These are phyloP conservation scores for Calidris pygmaea DNA, from an alignment of 2,113 vertebrate species.

Conservation along the genomic window DNA sequence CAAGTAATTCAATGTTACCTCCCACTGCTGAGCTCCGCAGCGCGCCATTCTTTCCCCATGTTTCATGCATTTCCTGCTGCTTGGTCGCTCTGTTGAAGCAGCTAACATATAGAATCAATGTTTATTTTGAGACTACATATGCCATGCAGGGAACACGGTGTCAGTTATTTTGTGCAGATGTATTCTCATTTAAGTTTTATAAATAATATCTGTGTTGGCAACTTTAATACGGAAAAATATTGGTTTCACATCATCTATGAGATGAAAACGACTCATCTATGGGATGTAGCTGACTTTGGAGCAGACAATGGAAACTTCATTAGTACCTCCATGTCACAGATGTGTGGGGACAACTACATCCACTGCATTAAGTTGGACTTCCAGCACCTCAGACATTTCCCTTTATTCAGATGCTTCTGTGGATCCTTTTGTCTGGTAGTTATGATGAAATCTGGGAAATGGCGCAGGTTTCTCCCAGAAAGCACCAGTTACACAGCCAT, in stretches of 20 bases:
- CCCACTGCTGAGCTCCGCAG: conserved; percentile 36
- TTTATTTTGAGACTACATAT: conserved; percentile 64
- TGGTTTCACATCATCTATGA: fast-evolving
- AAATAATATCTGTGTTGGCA: conserved; percentile 26
- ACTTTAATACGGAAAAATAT: neutral
- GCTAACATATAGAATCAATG: conserved; percentile 15
- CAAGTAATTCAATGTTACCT: conserved; percentile 42
- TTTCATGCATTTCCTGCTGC: conserved; percentile 64
- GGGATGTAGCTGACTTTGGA: neutral
- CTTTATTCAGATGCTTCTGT: neutral
- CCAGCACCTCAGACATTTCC: fast-evolving
- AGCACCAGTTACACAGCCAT: neutral
- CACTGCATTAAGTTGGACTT: neutral
- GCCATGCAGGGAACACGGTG: conserved; percentile 47
- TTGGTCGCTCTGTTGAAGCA: conserved; percentile 32
- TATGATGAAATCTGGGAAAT: fast-evolving
- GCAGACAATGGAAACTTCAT: neutral
- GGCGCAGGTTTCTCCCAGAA: neutral
- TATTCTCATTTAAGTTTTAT: conserved; percentile 42
- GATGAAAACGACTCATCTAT: fast-evolving
- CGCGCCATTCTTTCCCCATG: conserved; percentile 33
- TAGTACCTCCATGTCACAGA: fast-evolving
- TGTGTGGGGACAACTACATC: neutral
- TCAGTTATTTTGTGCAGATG: conserved; percentile 53
- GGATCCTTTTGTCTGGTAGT: neutral